Evolutionary conservation across 2,113 vertebrate species (phyloP).

Genomic region (Stegostoma tigrinum): DNA sequence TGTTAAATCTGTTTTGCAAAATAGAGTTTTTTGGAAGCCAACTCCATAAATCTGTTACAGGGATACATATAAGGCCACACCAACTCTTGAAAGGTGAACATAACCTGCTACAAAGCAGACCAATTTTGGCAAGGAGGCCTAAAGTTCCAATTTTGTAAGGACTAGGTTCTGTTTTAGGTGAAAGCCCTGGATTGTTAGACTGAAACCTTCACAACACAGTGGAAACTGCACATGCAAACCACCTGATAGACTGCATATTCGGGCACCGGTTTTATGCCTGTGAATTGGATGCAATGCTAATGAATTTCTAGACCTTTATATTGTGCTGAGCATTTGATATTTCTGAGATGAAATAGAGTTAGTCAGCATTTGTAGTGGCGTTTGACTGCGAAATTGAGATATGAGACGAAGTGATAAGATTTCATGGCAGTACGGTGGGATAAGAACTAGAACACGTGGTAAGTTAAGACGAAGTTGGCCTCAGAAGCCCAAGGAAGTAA

Average conservation of each 20-base stretch:
- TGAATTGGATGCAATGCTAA: neutral
- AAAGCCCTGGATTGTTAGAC: neutral
- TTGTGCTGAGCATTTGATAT: neutral
- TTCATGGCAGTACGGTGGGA: neutral
- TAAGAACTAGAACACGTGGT: neutral
- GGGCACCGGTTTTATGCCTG: neutral
- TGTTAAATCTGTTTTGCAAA: neutral
- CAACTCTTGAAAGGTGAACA: neutral
- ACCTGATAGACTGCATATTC: neutral
- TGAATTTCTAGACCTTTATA: neutral
- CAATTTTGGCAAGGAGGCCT: neutral
- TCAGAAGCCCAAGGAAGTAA: neutral
- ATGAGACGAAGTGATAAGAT: neutral
- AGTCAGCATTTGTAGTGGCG: neutral
- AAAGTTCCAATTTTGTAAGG: neutral
- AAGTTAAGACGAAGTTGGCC: neutral
- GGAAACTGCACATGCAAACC: neutral
- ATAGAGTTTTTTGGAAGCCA: neutral
- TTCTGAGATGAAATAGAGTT: neutral
- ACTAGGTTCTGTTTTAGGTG: neutral
- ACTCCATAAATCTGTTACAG: neutral
- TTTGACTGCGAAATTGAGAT: neutral
- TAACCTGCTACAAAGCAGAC: neutral
- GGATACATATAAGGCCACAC: neutral
- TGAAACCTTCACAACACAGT: neutral